A percentile compares a stretch with the other conserved stretches of the same genome.
These are phyloP conservation scores for Melieria omissa DNA, from an alignment of 2,888 invertebrate genomes.

Conservation along the genomic window DNA sequence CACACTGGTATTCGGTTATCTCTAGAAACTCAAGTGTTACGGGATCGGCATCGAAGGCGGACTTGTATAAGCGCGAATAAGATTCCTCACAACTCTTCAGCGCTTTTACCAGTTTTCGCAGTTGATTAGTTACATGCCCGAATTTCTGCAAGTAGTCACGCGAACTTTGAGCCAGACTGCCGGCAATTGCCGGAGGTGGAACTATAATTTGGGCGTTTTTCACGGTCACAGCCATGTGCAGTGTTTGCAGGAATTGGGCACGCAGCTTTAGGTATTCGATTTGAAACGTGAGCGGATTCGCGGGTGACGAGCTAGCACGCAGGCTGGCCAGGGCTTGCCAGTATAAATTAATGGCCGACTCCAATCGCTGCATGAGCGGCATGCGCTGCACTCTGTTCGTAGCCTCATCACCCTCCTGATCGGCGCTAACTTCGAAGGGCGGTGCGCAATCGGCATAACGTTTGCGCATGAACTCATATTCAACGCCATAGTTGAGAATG, in stretches of 20 bases:
- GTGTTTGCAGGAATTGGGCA: conserved; percentile 77
- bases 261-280: conserved; percentile 81
- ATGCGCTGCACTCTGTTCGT: conserved; percentile 52
- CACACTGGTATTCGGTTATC: conserved; percentile 67
- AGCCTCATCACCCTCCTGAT: conserved; percentile 27
- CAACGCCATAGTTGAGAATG: conserved; percentile 69
- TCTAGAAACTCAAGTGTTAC: conserved; percentile 79
- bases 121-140: conserved; percentile 82
- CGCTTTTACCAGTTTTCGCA: conserved; percentile 79
- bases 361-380: conserved; percentile 68
- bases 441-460: conserved; percentile 60
- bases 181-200: conserved; percentile 92
- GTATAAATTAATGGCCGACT: conserved; percentile 72
- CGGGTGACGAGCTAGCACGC: conserved; percentile 67
- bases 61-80: conserved; percentile 82
- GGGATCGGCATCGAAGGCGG: conserved; percentile 87
- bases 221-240: conserved; percentile 66
- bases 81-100: conserved; percentile 77
- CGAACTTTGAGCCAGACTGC: conserved; percentile 80
- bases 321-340: conserved; percentile 73
- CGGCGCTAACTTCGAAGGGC: conserved; percentile 44
- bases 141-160: conserved; percentile 82
- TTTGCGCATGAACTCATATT: conserved; percentile 66
- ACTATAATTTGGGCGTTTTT: conserved; percentile 77
- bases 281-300: conserved; percentile 72